phyloP scores from a whole-genome alignment of 2,888 invertebrate genomes.

The Drosophila melanosoma region DNA sequence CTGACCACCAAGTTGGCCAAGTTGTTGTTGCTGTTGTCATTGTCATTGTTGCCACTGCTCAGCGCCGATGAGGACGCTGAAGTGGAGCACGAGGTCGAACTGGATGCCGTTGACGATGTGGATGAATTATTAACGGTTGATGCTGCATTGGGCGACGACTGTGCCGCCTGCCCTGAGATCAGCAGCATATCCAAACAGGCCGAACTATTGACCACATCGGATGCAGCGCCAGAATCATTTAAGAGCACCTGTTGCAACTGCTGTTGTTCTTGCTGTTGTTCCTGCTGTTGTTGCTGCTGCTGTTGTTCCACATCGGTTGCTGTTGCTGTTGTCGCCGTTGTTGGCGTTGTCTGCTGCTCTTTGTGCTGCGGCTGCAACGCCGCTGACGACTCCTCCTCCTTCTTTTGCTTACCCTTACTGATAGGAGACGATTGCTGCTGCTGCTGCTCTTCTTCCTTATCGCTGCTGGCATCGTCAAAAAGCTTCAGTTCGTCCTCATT shows the following conservation, averaged over 20 bases:
- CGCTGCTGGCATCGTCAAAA: constrained; percentile 65
- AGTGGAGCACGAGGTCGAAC: constrained; percentile 57
- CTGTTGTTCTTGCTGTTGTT: constrained; percentile 39
- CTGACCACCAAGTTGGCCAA: constrained; percentile 36
- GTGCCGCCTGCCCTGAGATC: constrained; percentile 69
- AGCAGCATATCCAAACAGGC: constrained; percentile 73
- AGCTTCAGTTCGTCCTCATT: constrained; percentile 84
- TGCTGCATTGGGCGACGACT: constrained; percentile 80
- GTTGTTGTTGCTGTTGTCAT: constrained; percentile 49
- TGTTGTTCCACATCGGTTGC: constrained; percentile 18
- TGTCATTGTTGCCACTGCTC: constrained; percentile 38
- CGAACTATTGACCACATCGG: constrained; percentile 72
- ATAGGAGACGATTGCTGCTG: neutral
- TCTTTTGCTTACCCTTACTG: constrained; percentile 1
- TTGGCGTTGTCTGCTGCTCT: constrained; percentile 25
- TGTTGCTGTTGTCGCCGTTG: constrained; percentile 20
- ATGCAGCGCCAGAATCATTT: constrained; percentile 80
- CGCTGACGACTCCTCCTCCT: neutral
- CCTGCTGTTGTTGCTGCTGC: constrained; percentile 10
- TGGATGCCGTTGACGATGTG: constrained; percentile 74
- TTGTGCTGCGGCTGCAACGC: constrained; percentile 9
- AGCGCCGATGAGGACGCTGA: constrained; percentile 43
- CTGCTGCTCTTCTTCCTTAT: constrained; percentile 2
- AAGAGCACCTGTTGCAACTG: constrained; percentile 42
- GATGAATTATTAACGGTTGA: constrained; percentile 52